Evolutionary conservation across 2,113 vertebrate genomes (phyloP), one percentile per base, ranked within the genome.

Genomic region (Callionymus lyra): DNA sequence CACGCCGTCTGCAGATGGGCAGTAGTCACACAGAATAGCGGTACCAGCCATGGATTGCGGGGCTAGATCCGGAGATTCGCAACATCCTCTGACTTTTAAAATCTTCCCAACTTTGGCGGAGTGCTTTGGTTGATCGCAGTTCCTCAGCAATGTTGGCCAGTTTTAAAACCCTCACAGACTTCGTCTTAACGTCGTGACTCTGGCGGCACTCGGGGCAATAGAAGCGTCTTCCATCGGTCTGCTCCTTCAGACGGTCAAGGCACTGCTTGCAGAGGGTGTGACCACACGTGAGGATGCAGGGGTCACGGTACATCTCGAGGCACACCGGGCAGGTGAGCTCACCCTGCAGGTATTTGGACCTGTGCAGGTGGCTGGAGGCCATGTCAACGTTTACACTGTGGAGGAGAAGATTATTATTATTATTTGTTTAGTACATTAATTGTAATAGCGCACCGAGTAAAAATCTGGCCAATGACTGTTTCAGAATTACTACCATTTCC

Each of bases 211-310:
- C 84, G 0, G 86, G 86, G 47, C 86, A 88, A 12, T 70, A 64
- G 52, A 86, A 53, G 10, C 56, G 70, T 0, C 74, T 73, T 0
- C 50, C 55, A 3, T 72, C 76, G 0, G 72, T 59, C 4, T 70
- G 72, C 1, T 55, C 52, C 44, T 68, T 75, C 1, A 85, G 50
- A 10, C 69, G 60, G 17, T 68, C 58, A 2, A 87, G 70, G 53
- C 84, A 87, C 6, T n/a, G 33, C 41, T 82, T 71, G 21, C 85
- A 87, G 65, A 86, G 82, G 72, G 76, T 86, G 70, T 87, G 86
- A 1, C 84, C 83, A 1, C 83, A 86, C 0, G 80, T 77, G 15
- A 86, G 75, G 47, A 84, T 34, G 59, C 73, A 65, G 0, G 84
- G 85, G 34, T 85, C 82, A 0, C 68, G 69, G 61, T 81, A 87